phyloP scores from a whole-genome alignment of 2,797 vertebrate species.

The Loris lydekkerianus region DNA sequence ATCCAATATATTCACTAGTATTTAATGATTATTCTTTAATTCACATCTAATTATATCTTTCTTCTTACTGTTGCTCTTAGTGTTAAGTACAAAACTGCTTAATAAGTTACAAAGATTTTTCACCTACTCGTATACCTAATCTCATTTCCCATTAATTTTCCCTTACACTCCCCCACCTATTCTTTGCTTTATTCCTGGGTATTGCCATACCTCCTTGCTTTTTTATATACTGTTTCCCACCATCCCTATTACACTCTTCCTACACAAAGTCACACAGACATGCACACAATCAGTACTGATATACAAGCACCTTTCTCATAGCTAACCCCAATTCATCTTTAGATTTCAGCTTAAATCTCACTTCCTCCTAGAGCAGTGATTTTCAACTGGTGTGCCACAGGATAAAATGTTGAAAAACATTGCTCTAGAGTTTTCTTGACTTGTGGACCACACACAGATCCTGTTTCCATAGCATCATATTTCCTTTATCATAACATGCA shows the following conservation, averaged over 20 bases:
- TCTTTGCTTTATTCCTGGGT: neutral
- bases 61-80: slow-evolving; percentile 6
- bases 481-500: neutral
- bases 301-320: neutral
- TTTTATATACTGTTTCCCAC: neutral
- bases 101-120: neutral
- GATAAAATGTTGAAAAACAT: too few species aligned
- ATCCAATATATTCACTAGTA: neutral
- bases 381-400: too few species aligned
- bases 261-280: neutral
- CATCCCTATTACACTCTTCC: neutral
- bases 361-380: neutral
- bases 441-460: neutral
- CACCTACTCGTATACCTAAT: neutral
- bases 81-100: slow-evolving; percentile 17
- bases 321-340: neutral
- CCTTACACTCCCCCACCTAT: neutral
- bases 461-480: neutral
- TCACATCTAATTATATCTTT: neutral
- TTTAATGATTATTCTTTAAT: neutral
- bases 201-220: neutral
- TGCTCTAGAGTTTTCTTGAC: neutral
- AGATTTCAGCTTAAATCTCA: neutral
- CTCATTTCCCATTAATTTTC: neutral
- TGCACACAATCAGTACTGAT: neutral